phyloP scores from a whole-genome alignment of 53 echinoderm and acorn worm species.

The Zoroaster sp. region DNA sequence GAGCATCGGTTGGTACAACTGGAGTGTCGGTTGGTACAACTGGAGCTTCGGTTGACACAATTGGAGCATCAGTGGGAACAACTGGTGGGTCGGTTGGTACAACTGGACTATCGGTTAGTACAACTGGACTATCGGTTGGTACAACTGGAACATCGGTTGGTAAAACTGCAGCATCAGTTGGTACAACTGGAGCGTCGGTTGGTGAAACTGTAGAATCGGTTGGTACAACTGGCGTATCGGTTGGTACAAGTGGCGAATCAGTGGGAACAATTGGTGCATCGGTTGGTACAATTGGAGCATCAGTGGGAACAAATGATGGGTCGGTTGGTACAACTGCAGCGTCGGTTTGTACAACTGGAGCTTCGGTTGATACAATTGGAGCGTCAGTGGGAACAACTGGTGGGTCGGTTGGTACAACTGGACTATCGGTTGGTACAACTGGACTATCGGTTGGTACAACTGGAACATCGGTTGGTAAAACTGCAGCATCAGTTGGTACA shows the following conservation, averaged over 20 bases:
- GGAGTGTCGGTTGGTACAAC: background rate
- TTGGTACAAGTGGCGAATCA: background rate
- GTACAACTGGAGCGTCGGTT: background rate
- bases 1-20: constrained; percentile 4
- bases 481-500: background rate
- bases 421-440: background rate
- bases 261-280: background rate
- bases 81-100: background rate
- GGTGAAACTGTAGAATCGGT: background rate
- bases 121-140: background rate
- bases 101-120: background rate
- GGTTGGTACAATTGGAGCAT: background rate
- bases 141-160: background rate
- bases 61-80: background rate
- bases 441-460: background rate
- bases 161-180: background rate
- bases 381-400: background rate
- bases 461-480: background rate
- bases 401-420: background rate
- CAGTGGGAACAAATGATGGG: background rate
- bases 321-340: background rate
- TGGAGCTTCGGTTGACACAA: background rate
- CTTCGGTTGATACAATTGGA: background rate
- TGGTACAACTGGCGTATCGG: background rate
- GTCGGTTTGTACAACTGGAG: background rate